Percentiles rank a stretch among this genome's conserved stretches.
phyloP scores from a whole-genome alignment of 2,113 vertebrate species.

The Lagopus muta region DNA sequence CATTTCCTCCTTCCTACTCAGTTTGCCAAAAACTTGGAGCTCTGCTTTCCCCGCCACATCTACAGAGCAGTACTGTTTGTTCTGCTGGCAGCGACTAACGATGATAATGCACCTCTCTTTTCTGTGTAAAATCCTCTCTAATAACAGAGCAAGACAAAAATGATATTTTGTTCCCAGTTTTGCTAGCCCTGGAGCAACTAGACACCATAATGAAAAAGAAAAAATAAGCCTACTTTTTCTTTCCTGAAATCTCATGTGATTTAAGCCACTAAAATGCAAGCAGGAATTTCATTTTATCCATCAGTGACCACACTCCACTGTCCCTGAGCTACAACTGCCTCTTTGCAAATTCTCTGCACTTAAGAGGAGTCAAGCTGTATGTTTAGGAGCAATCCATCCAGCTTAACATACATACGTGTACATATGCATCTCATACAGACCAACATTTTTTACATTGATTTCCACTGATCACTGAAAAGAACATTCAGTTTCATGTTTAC shows the following conservation, averaged over 20 bases:
- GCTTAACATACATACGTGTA: background rate
- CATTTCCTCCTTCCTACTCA: constrained; percentile 22
- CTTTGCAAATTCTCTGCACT: constrained; percentile 30
- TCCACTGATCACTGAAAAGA: background rate
- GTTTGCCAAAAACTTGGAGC: constrained; percentile 12
- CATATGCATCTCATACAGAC: background rate
- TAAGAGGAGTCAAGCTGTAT: background rate
- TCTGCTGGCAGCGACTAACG: constrained; percentile 13
- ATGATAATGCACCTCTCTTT: background rate
- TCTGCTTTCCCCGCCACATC: background rate
- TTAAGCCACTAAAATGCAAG: constrained; percentile 64
- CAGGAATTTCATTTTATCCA: constrained; percentile 63
- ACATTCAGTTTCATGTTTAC: constrained; percentile 43
- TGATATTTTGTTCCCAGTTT: background rate
- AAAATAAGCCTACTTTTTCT: background rate
- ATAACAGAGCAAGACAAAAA: background rate
- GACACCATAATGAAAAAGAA: background rate
- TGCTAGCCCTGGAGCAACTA: background rate
- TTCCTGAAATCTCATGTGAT: constrained; percentile 3
- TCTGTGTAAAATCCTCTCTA: background rate
- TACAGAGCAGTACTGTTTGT: background rate
- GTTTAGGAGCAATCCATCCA: constrained; percentile 35
- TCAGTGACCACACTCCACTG: constrained; percentile 30
- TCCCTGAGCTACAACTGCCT: constrained; percentile 23
- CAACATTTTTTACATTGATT: constrained; percentile 13